phyloP scores from a whole-genome alignment of 2,113 vertebrate genomes.

The Salvelinus namaycush region DNA sequence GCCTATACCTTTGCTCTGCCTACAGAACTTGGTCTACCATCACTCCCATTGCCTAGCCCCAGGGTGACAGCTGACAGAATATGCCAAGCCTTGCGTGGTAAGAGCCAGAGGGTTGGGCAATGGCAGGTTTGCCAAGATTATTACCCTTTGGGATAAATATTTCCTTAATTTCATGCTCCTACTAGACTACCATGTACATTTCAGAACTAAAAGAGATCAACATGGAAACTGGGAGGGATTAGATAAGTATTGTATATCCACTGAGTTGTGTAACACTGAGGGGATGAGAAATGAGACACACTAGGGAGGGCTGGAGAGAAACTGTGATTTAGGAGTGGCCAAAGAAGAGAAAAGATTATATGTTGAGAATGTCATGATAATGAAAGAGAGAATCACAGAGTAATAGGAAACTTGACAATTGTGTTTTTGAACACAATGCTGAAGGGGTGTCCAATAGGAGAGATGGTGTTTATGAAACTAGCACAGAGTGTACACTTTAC shows the following conservation, averaged over 20 bases:
- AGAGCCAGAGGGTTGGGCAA: no score
- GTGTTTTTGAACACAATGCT: conserved; percentile 10
- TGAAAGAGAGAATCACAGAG: conserved; percentile 10
- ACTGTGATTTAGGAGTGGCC: neutral
- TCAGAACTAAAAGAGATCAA: neutral
- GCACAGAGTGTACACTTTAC: no score
- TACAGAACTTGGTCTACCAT: no score
- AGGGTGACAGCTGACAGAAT: no score
- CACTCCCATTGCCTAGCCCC: no score
- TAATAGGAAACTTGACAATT: conserved; percentile 42
- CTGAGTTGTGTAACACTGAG: neutral
- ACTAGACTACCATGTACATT: neutral
- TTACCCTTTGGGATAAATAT: no score
- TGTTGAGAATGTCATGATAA: conserved; percentile 12
- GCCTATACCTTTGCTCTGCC: no score
- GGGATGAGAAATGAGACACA: neutral
- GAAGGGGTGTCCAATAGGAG: neutral
- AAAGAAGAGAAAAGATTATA: neutral
- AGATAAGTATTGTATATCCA: neutral
- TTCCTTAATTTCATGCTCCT: neutral
- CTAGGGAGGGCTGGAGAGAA: neutral
- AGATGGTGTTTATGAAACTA: no score
- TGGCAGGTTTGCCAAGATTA: no score
- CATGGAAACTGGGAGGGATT: neutral
- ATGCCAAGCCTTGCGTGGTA: no score